Percentiles rank a stretch among this genome's conserved stretches.
Evolutionary conservation across 2,797 vertebrate species (phyloP).

Genomic region (Valencia hispanica): DNA sequence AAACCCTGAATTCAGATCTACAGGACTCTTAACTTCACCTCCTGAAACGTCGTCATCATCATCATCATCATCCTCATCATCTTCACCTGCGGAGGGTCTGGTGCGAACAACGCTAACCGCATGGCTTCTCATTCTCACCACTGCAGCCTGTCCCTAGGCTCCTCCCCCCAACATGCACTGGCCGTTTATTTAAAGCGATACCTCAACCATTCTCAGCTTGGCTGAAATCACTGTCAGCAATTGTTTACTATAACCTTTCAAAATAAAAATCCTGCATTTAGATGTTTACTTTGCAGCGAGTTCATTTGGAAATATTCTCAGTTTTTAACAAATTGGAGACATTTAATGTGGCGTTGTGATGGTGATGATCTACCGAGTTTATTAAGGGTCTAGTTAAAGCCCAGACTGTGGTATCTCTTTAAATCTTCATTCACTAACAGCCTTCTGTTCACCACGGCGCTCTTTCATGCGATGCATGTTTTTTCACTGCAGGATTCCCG

Average conservation of each 20-base stretch:
- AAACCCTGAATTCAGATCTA: slow-evolving; percentile 53
- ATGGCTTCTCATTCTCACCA: slow-evolving; percentile 21
- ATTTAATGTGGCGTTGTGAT: too few species aligned
- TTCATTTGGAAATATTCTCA: background rate
- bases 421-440: slow-evolving; percentile 2
- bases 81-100: background rate
- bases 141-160: slow-evolving; percentile 12
- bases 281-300: background rate
- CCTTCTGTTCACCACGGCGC: background rate
- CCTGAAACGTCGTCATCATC: slow-evolving; percentile 34
- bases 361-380: background rate
- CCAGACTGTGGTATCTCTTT: slow-evolving; percentile 21
- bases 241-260: too few species aligned
- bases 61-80: slow-evolving; percentile 7
- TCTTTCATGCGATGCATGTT: slow-evolving; percentile 10
- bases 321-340: background rate
- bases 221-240: too few species aligned
- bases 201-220: background rate
- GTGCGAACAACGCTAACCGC: slow-evolving; percentile 42
- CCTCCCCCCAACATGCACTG: slow-evolving; percentile 1
- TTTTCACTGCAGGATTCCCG: slow-evolving; percentile 11
- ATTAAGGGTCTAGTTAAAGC: background rate
- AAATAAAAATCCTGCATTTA: background rate
- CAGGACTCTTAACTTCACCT: slow-evolving; percentile 26
- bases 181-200: slow-evolving; percentile 19